Percentiles rank a stretch among this genome's conserved stretches.
These are phyloP conservation scores for Zootermopsis nevadensis DNA, from an alignment of 2,888 invertebrate species.

Conservation along the genomic window DNA sequence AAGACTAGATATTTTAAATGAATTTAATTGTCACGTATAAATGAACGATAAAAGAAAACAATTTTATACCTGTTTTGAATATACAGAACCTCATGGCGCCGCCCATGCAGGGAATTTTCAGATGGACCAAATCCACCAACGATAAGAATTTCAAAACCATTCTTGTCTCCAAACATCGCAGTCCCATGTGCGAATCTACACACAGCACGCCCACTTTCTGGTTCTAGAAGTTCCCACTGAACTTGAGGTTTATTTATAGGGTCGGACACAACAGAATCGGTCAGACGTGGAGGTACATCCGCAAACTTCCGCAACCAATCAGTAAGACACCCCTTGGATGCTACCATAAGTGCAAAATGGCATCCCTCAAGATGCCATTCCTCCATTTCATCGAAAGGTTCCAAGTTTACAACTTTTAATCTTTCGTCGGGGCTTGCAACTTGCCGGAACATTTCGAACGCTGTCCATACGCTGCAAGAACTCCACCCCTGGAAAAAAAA, in stretches of 20 bases:
- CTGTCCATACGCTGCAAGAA: conserved; percentile 51
- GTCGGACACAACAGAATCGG: background rate
- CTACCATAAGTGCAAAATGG: conserved; percentile 63
- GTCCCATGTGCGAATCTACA: conserved; percentile 47
- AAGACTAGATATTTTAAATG: too few relatives aligned
- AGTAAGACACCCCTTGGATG: conserved; percentile 55
- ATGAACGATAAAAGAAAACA: too few relatives aligned
- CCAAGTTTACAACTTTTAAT: conserved; percentile 59
- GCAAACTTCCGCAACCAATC: background rate
- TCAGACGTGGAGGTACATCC: background rate
- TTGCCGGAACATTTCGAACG: conserved; percentile 59
- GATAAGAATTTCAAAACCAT: conserved; percentile 41
- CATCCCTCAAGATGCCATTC: conserved; percentile 64
- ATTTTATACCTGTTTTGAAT: background rate
- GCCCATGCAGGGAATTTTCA: conserved; percentile 34
- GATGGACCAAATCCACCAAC: conserved; percentile 53
- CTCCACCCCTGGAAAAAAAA: conserved; percentile 53
- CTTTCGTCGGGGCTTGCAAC: conserved; percentile 58
- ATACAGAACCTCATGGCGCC: conserved; percentile 14
- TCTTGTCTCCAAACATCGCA: conserved; percentile 2
- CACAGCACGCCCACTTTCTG: background rate
- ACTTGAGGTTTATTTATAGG: background rate
- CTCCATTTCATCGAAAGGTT: conserved; percentile 67
- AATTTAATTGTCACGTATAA: too few relatives aligned
- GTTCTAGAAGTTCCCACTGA: background rate